Conservation (phyloP, 2,888 invertebrate genomes). For the Diarsia dahlii region DNA sequence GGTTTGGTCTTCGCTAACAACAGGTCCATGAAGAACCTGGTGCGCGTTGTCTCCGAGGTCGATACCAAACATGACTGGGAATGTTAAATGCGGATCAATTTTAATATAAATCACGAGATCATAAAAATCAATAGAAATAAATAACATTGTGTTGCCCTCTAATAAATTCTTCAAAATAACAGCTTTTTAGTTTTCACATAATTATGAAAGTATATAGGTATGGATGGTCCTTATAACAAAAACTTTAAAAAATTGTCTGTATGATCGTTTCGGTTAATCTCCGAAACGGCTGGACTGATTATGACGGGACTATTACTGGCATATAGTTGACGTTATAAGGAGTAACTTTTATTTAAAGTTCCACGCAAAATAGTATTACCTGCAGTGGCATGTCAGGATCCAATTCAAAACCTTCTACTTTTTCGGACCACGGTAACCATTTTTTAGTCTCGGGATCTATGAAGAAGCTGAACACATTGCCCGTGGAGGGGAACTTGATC, state of each 20-base stretch:
- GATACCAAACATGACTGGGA: conserved; percentile 95
- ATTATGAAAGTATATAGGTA: no score
- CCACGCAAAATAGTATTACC: conserved; percentile 82
- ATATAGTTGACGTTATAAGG: background rate
- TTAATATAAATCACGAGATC: background rate
- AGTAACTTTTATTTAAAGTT: no score
- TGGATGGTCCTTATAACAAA: no score
- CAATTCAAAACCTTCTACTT: conserved; percentile 94
- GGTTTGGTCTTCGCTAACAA: conserved; percentile 95
- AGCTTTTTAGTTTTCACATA: no score
- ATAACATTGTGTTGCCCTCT: no score
- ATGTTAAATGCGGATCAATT: background rate
- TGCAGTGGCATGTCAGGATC: conserved; percentile 97
- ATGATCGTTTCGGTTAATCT: background rate
- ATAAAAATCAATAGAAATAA: background rate
- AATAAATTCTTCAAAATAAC: no score
- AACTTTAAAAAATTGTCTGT: no score
- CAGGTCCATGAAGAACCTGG: conserved; percentile 96
- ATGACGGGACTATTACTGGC: background rate
- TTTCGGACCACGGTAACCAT: conserved; percentile 96
- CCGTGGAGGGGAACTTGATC: conserved; percentile 95
- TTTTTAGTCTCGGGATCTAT: conserved; percentile 96
- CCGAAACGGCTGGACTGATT: background rate
- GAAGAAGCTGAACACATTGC: conserved; percentile 97
- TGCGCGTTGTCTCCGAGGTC: conserved; percentile 96